Evolutionary conservation across 1,140 invertebrate genomes (phyloP).

Genomic region (Diachasmimorpha longicaudata): DNA sequence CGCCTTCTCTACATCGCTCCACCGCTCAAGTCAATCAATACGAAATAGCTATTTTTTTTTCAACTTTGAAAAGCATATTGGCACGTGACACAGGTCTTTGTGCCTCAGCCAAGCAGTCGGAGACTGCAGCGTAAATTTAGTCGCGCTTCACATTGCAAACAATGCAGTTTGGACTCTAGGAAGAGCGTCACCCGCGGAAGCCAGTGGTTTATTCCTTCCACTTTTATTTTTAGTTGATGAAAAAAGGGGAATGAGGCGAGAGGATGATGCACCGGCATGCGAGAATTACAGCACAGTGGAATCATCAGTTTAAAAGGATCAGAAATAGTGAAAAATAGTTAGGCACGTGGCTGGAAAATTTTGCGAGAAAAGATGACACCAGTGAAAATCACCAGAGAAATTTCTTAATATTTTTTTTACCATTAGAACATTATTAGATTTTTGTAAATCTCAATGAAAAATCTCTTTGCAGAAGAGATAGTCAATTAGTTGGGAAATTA

Average conservation of each 20-base stretch:
- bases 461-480: too few relatives aligned
- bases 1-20: background rate
- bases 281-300: background rate
- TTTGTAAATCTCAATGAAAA: too few relatives aligned
- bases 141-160: conserved; percentile 42
- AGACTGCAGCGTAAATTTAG: conserved; percentile 57
- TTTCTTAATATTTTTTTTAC: too few relatives aligned
- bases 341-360: background rate
- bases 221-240: conserved; percentile 5
- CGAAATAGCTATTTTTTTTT: background rate
- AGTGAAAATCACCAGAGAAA: too few relatives aligned
- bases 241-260: background rate
- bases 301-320: too few relatives aligned
- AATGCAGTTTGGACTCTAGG: conserved; percentile 53
- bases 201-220: conserved; percentile 4
- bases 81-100: conserved; percentile 49
- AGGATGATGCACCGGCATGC: background rate
- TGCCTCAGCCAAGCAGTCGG: conserved; percentile 46
- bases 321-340: background rate
- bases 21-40: background rate
- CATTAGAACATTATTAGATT: too few relatives aligned
- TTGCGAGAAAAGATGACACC: too few relatives aligned
- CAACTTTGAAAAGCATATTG: conserved; percentile 41
- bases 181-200: conserved; percentile 34
- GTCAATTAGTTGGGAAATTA: too few relatives aligned